phyloP scores from a whole-genome alignment of 2,888 invertebrate genomes.

The Lycaena phlaeas region DNA sequence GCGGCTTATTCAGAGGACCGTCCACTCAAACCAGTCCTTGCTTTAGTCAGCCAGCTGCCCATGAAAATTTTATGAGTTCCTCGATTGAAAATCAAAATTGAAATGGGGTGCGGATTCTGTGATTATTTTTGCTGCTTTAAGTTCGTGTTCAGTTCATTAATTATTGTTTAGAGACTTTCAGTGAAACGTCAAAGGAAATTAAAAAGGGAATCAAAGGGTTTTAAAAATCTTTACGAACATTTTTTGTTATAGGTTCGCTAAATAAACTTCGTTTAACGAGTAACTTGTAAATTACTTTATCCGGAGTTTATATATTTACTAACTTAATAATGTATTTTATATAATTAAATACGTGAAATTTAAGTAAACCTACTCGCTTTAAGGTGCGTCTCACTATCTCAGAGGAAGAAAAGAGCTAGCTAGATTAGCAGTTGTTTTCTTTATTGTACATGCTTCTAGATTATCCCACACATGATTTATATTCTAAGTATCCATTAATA shows the following conservation, averaged over 20 bases:
- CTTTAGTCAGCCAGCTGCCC: conserved; percentile 33
- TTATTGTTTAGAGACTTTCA: conserved; percentile 8
- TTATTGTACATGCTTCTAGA: too few relatives aligned
- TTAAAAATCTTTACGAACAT: conserved; percentile 4
- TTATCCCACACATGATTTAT: too few relatives aligned
- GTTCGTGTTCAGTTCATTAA: conserved; percentile 3
- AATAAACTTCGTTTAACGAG: neutral
- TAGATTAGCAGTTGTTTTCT: too few relatives aligned
- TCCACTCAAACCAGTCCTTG: conserved; percentile 36
- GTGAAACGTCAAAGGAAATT: conserved; percentile 5
- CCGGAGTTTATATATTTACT: too few relatives aligned
- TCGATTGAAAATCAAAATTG: conserved; percentile 5
- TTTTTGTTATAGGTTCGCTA: neutral
- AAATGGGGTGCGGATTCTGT: too few relatives aligned
- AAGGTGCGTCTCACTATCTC: too few relatives aligned
- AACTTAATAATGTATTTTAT: too few relatives aligned
- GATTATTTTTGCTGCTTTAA: neutral
- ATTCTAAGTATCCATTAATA: too few relatives aligned
- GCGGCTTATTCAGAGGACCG: conserved; percentile 40
- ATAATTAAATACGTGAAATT: too few relatives aligned
- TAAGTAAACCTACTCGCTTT: too few relatives aligned
- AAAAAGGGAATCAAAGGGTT: conserved; percentile 7
- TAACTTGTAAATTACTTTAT: neutral
- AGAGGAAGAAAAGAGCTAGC: too few relatives aligned
- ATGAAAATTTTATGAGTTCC: conserved; percentile 11